These are phyloP conservation scores for Drosophila kanapiae DNA, from an alignment of 1,140 invertebrate species.

Conservation along the genomic window DNA sequence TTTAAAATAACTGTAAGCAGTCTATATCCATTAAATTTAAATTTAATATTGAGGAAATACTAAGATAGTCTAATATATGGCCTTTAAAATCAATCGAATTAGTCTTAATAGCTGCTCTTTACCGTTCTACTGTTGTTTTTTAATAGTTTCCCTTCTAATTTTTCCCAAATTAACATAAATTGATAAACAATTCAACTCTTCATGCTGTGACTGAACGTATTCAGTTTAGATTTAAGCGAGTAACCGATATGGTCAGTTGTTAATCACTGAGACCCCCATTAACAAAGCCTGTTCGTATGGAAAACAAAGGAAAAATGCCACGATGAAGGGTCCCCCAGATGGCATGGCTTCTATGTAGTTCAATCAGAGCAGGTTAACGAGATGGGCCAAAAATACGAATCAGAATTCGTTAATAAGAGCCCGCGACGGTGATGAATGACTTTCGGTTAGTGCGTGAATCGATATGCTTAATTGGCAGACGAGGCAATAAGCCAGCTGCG, in stretches of 20 bases:
- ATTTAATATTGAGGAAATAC: neutral
- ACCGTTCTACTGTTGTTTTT: neutral
- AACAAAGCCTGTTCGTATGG: neutral
- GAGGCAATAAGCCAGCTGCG: conserved; percentile 32
- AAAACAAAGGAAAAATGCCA: neutral
- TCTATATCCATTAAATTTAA: neutral
- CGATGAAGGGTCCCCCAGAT: neutral
- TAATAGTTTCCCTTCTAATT: conserved; percentile 9
- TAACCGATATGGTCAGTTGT: neutral
- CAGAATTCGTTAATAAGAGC: conserved; percentile 14
- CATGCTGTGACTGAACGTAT: neutral
- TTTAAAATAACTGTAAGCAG: neutral
- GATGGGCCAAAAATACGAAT: conserved; percentile 1
- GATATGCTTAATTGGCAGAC: conserved; percentile 40
- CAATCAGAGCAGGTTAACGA: conserved; percentile 7
- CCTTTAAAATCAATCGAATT: neutral
- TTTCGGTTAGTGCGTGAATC: conserved; percentile 33
- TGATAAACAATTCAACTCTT: conserved; percentile 4
- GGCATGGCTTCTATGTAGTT: neutral
- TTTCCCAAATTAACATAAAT: conserved; percentile 9
- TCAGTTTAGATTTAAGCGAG: neutral
- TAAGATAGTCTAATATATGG: neutral
- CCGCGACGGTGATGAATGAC: conserved; percentile 53
- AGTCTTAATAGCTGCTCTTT: neutral
- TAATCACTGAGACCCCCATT: neutral